Conservation (phyloP, 2,113 vertebrate species). For the Myanophis thanlyinensis region DNA sequence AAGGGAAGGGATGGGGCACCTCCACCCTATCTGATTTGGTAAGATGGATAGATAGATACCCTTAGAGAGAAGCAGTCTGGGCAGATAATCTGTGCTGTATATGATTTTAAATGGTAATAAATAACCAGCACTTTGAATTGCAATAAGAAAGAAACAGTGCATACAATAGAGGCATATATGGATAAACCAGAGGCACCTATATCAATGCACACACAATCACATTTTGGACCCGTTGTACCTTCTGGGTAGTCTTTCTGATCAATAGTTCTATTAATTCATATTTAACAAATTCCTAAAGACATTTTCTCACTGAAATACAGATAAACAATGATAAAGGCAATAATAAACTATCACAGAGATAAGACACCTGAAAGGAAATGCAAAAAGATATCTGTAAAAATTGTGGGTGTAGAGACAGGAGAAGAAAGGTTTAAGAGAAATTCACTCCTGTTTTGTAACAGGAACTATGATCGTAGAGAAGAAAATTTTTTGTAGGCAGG, state of each 20-base stretch:
- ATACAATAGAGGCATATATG: not conserved
- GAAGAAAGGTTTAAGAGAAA: conserved; percentile 32
- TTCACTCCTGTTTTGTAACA: conserved; percentile 33
- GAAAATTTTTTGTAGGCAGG: not conserved
- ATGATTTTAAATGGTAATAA: not conserved
- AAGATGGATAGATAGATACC: not conserved
- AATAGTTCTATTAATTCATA: not conserved
- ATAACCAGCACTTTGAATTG: not conserved
- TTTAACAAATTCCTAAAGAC: not conserved
- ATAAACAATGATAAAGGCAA: not conserved
- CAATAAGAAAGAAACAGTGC: not conserved
- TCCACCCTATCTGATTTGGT: not conserved
- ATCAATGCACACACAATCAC: not conserved
- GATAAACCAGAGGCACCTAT: not conserved
- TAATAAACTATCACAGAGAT: not conserved
- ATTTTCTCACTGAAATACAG: not conserved
- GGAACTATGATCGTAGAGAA: not conserved
- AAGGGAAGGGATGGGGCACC: not conserved
- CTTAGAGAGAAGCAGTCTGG: not conserved
- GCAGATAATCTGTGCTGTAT: not conserved
- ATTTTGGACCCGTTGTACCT: not conserved
- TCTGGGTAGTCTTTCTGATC: not conserved
- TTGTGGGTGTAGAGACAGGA: not conserved
- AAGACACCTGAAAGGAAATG: not conserved
- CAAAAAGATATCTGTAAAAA: not conserved